Percentiles rank a stretch among this genome's conserved stretches.
These are phyloP conservation scores for Riparia riparia DNA, from an alignment of 2,113 vertebrate genomes.

Conservation along the genomic window DNA sequence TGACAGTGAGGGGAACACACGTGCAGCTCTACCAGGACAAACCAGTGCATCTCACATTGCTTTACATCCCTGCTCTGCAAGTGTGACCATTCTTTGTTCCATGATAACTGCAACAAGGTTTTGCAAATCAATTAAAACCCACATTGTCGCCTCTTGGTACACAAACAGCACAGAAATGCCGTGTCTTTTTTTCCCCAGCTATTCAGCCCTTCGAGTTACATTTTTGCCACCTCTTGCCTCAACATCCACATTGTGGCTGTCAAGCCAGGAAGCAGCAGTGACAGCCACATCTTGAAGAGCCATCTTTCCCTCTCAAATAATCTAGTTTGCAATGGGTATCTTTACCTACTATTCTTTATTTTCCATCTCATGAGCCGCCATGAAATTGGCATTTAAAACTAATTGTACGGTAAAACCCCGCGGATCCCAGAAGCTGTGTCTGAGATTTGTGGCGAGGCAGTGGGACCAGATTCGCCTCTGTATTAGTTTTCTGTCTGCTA, in stretches of 20 bases:
- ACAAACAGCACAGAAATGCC: not conserved
- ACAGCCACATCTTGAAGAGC: constrained; percentile 25
- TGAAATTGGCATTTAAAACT: constrained; percentile 96
- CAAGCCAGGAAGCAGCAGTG: constrained; percentile 2
- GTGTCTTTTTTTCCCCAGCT: not conserved
- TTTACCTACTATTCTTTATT: constrained; percentile 77
- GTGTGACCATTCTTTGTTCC: not conserved
- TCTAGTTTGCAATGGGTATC: constrained; percentile 71
- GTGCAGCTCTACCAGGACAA: not conserved
- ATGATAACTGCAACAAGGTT: not conserved
- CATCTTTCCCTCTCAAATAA: constrained; percentile 64
- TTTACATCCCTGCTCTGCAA: not conserved
- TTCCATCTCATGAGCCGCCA: constrained; percentile 85
- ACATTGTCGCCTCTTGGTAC: not conserved
- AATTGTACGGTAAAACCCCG: constrained; percentile 86
- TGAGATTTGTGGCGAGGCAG: constrained; percentile 75
- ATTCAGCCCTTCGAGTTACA: not conserved
- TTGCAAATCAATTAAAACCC: constrained; percentile 44
- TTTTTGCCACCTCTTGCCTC: constrained; percentile 35
- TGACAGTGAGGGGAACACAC: not conserved
- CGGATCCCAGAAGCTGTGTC: constrained; percentile 74
- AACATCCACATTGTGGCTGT: not conserved
- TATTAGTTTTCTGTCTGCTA: constrained; percentile 77
- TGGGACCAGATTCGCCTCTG: constrained; percentile 60
- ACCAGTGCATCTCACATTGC: not conserved